Evolutionary conservation across 1,140 invertebrate species (phyloP), one percentile per base, ranked within the genome.

Genomic region (Pomacea maculata): DNA sequence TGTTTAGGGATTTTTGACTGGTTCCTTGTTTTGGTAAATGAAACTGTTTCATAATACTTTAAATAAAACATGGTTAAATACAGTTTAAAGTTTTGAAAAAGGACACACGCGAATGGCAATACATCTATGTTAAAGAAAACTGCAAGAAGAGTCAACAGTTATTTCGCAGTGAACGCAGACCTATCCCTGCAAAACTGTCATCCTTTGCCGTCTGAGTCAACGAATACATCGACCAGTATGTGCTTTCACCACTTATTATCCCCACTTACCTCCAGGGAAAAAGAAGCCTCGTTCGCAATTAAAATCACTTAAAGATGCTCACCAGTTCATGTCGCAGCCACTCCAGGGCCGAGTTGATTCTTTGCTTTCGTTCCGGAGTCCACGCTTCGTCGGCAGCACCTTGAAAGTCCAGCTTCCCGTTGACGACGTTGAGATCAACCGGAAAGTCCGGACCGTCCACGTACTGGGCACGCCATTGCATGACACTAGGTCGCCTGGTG

Each of bases 261-360:
- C 34, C 34, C 34, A 45, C 6, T 45, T 17, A 61, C 45, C 55
- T 29, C 15, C 55, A 5, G 57, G 17, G 25, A 55, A 61, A 19
- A 52, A 55, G 19, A 75, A 29, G 55, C n/a, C 21, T 21, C 55
- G 11, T 14, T 70, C 1, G n/a, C 14, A 29, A 70, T 12, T 21
- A 70, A 21, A 70, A 25, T 12, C n/a, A 70, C 68, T 70, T 21
- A 70, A 70, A 70, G 68, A 45, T 61, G 73, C 82, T 67, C 79
- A 85, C 84, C 80, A 85, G 72, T 79, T 85, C 79, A 61, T 78
- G 75, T 52, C 82, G 61, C 29, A 85, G 65, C 84, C 84, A 85
- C 14, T 82, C 78, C 34, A 85, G 45, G 64, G 84, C 80, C 17
- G 70, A 61, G 52, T 85, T 67, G 25, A 85, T 85, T 45, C 70